phyloP scores from a whole-genome alignment of 2,113 vertebrate species.

The Pterocles gutturalis region DNA sequence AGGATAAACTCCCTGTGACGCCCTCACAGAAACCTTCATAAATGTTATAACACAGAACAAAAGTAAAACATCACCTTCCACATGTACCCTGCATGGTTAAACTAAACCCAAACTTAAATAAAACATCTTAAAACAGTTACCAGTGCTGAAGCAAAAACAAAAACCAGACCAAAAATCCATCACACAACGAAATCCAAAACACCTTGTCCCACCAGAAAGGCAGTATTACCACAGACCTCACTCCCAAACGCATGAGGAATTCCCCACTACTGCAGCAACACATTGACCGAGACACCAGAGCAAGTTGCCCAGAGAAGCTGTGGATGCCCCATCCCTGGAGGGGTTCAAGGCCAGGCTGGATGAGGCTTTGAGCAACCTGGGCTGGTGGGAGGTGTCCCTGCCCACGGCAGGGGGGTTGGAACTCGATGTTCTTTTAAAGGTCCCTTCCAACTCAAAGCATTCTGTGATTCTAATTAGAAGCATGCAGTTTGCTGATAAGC shows the following conservation, averaged over 20 bases:
- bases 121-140: not conserved
- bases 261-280: not conserved
- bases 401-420: fast-evolving
- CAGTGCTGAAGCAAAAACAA: not conserved
- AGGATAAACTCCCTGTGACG: fast-evolving
- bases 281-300: fast-evolving
- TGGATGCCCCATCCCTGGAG: not conserved
- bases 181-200: not conserved
- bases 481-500: not conserved
- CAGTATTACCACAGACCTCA: not conserved
- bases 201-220: not conserved
- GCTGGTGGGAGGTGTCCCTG: not conserved
- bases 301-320: not conserved
- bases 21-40: not conserved
- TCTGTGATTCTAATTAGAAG: not conserved
- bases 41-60: not conserved
- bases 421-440: not conserved
- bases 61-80: not conserved
- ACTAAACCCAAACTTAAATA: not conserved
- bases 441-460: not conserved
- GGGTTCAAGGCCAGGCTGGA: not conserved
- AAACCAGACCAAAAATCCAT: not conserved
- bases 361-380: not conserved
- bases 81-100: not conserved
- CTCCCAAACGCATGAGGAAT: not conserved